Base-by-base conservation (phyloP, 2,888 invertebrate species). In the Steinernema carpocapsae region DNA sequence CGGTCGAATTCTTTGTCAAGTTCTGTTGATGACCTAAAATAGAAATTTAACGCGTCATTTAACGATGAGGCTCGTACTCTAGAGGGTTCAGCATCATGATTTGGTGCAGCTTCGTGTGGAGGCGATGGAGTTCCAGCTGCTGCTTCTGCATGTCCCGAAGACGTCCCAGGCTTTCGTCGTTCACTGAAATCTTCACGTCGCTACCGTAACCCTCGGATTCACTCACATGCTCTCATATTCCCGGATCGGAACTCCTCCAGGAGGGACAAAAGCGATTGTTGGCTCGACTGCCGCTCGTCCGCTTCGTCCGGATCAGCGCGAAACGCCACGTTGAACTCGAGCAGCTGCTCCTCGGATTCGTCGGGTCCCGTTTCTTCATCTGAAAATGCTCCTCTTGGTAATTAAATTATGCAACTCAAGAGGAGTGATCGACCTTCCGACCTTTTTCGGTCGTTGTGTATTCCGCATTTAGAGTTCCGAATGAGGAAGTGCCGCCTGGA, bases 201-300 rank as follows among this genome's bases (percentile, higher is more conserved):
- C 14, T 32, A 56, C 37, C 3, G 37, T 10, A 37, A 37, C 3
- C 37, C 10, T 37, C 37, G 37, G 37, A 10, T 12, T 3, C 32
- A 64, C 64, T 32, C 64, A 64, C 64, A 32, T 12, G 64, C 64
- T 14, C 64, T 29, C 64, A 64, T 64, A n/a, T 64, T 64, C 17
- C 64, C 64, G 17, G 64, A 64, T 14, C 64, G 29, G 64, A 64
- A 64, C 37, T 64, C 64, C n/a, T 64, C 64, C 64, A 64, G 17
- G 7, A 37, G 19, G 29, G 64, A 32, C 12, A 64, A 29, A 22
- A 64, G 32, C 29, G 64, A 64, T 32, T 64, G 64, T 26, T 64
- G 64, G 64, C 29, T 37, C 17, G 64, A 32, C 37, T 64, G 64
- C 12, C 64, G 64, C 32, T 64, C 64, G 64, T 64, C 64, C 1